Base-by-base conservation (phyloP, 2,113 vertebrate genomes). In the Meles meles region DNA sequence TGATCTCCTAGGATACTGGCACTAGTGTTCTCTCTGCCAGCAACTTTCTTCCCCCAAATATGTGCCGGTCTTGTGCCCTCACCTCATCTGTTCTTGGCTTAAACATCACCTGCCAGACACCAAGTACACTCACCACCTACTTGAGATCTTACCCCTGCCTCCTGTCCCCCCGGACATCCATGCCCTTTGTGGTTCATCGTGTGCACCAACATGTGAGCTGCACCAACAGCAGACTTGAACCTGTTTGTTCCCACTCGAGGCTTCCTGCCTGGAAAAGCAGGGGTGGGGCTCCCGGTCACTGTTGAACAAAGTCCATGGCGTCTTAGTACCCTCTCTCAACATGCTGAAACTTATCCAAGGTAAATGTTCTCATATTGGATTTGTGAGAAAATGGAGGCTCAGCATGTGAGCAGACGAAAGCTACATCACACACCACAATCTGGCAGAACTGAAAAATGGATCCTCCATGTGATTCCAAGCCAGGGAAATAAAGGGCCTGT, bases 161-260 rank as follows among this genome's bases (percentile, higher is more conserved):
- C 72, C 34, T 1, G 29, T 4, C 25, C 7, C 44, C 29, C 29
- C 1, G 12, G 67, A 57, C 2, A 1, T 4, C 29, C 0, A 0
- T 9, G 83, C 42, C 1, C 82, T 23, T 15, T 10, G 37, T 5
- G 23, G 9, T 18, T 76, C 29, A 55, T 11, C 55, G n/a, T 20
- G 44, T 5, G 21, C 27, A 13, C 39, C 63, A 0, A 5, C 55
- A 31, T 0, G 4, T 6, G 81, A 59, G 13, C 5, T 21, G 47
- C 21, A 10, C 27, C 34, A 21, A 0, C 10, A 4, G 15, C 25
- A 52, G 21, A 0, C 2, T 0, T 0, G 4, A 2, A 1, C 34
- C 7, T 5, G 3, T 5, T 9, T 6, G 14, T 12, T n/a, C 3
- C 5, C 9, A 3, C 9, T 3, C 29, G 2, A 2, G 7, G 5